Evolutionary conservation across 2,888 invertebrate species (phyloP), one percentile per base, ranked within the genome.

Genomic region (Clivina fossor): DNA sequence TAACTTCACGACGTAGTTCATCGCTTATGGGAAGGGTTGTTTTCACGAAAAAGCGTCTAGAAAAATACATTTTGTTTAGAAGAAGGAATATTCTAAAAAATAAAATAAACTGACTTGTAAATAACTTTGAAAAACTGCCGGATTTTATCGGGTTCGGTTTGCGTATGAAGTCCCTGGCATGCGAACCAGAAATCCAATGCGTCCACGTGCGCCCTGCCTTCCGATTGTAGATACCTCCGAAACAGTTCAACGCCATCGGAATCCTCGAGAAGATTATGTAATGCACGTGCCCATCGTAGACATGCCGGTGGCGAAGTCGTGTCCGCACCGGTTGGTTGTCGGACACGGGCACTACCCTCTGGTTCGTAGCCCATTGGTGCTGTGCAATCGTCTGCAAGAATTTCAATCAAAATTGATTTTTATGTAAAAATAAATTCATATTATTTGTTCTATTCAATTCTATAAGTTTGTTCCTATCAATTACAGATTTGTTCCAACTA

Each of bases 111-210:
- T 75, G 64, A 86, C 87, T 85, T 87, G 78, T 89, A 87, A 71
- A 91, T 89, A 68, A 86, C 86, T 74, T 88, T 89, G 69, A 93
- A 87, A 71, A 93, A 82, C 70, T 84, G 83, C 65, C 80, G 79
- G 51, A 84, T 80, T 67, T 80, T 81, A 69, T 88, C 87, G 1
- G 84, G 84, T 73, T 88, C 85, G 63, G 76, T 73, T 74, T 90
- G 86, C 73, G 87, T 88, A 66, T 88, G 86, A 65, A 91, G 82
- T 50, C 92, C 90, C 72, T 91, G 88, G 75, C 92, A 92, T 47
- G 94, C 95, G 78, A 94, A 95, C 85, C 92, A 94, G 78, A 96
- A 96, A 75, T 89, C 86, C 68, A 93, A 82, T 50, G 89, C 83
- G 76, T 89, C 88, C 64, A 86, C 85, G 75, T 88, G 85, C 69